Evolutionary conservation across 2,888 invertebrate genomes (phyloP).

Genomic region (Dicyrtoma fusca): DNA sequence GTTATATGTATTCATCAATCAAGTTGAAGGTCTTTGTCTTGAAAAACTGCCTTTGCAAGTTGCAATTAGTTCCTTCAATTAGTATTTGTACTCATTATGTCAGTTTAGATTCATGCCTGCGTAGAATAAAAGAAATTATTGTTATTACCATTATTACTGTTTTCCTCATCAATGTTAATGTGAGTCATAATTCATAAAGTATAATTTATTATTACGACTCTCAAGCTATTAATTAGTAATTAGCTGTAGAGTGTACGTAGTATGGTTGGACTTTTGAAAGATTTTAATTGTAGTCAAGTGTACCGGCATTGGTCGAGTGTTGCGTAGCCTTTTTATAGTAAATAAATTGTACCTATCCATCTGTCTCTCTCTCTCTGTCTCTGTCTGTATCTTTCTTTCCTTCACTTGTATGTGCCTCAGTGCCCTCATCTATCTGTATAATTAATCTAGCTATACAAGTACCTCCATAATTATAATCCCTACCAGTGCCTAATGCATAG

Average conservation of each 20-base stretch:
- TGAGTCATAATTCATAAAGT: conserved; percentile 16
- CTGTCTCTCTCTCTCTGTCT: background rate
- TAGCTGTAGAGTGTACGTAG: too few relatives aligned
- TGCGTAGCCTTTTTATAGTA: too few relatives aligned
- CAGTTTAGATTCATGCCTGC: conserved; percentile 26
- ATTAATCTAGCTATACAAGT: too few relatives aligned
- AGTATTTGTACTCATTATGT: conserved; percentile 36
- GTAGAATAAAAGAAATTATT: background rate
- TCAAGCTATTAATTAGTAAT: conserved; percentile 28
- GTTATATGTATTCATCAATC: conserved; percentile 29
- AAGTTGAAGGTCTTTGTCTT: conserved; percentile 20
- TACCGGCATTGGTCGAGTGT: too few relatives aligned
- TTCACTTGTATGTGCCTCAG: too few relatives aligned
- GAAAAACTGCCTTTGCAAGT: conserved; percentile 26
- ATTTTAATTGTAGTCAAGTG: too few relatives aligned
- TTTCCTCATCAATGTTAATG: conserved; percentile 26
- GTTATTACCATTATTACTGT: conserved; percentile 15
- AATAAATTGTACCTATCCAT: too few relatives aligned
- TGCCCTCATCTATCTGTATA: too few relatives aligned
- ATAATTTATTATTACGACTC: conserved; percentile 26
- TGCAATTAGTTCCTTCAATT: conserved; percentile 34
- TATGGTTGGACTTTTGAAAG: too few relatives aligned
- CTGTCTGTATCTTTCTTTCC: background rate
- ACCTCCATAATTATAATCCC: too few relatives aligned
- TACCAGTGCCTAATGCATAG: too few relatives aligned